Conservation (phyloP, 2,113 vertebrate genomes). For the Phalacrocorax brasilianus region DNA sequence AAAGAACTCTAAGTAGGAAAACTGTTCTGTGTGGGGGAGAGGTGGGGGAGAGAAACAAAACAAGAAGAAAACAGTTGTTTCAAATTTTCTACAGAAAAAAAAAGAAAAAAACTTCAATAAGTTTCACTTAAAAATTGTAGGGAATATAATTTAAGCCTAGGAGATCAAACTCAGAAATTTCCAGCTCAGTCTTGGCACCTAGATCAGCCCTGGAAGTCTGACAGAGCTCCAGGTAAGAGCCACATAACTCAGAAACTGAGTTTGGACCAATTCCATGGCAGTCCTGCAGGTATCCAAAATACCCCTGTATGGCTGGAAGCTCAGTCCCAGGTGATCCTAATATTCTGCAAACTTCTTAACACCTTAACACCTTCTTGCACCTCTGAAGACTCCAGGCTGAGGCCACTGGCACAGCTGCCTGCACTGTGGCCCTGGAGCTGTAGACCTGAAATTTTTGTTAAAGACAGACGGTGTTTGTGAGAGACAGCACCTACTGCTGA, state of each 20-base stretch:
- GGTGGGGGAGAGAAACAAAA: not conserved
- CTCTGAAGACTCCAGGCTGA: not conserved
- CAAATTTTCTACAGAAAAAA: not conserved
- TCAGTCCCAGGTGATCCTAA: not conserved
- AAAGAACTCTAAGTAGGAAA: not conserved
- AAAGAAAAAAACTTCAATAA: not conserved
- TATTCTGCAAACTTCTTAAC: not conserved
- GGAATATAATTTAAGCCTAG: not conserved
- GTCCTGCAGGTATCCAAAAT: not conserved
- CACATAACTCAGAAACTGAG: not conserved
- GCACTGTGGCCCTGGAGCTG: not conserved
- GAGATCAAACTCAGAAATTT: not conserved
- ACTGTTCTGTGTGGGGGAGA: not conserved
- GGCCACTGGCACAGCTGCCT: not conserved
- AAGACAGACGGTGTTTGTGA: not conserved
- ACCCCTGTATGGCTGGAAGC: not conserved
- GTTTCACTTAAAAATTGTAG: not conserved
- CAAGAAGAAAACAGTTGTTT: not conserved
- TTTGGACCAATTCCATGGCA: not conserved
- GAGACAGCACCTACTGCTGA: not conserved
- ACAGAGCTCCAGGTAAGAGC: not conserved
- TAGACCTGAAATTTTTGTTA: not conserved
- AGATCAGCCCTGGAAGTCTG: not conserved
- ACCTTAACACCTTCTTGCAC: not conserved
- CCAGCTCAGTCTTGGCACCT: not conserved